Percentiles rank a stretch among this genome's conserved stretches.
These are phyloP conservation scores for Phortica okadai DNA, from an alignment of 2,888 invertebrate species.

Conservation along the genomic window DNA sequence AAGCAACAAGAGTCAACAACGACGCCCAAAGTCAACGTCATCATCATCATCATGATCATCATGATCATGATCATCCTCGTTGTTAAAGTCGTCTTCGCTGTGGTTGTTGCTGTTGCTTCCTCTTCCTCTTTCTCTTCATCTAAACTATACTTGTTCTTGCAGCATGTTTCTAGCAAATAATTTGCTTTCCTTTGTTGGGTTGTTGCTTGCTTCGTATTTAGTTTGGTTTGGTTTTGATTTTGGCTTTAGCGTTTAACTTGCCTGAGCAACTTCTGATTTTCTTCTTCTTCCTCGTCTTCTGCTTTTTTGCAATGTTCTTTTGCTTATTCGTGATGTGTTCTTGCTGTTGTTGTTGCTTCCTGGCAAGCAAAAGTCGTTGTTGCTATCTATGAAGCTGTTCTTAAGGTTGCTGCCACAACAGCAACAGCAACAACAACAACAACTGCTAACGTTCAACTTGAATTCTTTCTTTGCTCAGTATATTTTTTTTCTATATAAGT, in stretches of 20 bases:
- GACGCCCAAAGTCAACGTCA: conserved; percentile 63
- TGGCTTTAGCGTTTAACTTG: conserved; percentile 37
- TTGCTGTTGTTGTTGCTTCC: conserved; percentile 33
- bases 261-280: conserved; percentile 36
- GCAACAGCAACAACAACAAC: background rate
- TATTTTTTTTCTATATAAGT: background rate
- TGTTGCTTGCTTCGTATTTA: conserved; percentile 25
- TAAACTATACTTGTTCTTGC: background rate
- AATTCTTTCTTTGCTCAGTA: background rate
- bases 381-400: conserved; percentile 53
- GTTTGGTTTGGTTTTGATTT: background rate
- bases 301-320: conserved; percentile 36
- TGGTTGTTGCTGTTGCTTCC: background rate
- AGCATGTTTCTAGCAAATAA: background rate
- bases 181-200: conserved; percentile 9
- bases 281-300: conserved; percentile 13
- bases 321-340: too few relatives aligned
- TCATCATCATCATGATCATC: conserved; percentile 38
- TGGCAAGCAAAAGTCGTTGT: conserved; percentile 51
- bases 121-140: conserved; percentile 5
- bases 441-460: background rate
- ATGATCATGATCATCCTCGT: background rate
- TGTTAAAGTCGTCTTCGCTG: background rate
- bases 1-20: conserved; percentile 39
- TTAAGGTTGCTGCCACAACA: conserved; percentile 13